A percentile compares a stretch with the other conserved stretches of the same genome.
Evolutionary conservation across 2,888 invertebrate genomes (phyloP).

Genomic region (Hirudinaria manillensis): DNA sequence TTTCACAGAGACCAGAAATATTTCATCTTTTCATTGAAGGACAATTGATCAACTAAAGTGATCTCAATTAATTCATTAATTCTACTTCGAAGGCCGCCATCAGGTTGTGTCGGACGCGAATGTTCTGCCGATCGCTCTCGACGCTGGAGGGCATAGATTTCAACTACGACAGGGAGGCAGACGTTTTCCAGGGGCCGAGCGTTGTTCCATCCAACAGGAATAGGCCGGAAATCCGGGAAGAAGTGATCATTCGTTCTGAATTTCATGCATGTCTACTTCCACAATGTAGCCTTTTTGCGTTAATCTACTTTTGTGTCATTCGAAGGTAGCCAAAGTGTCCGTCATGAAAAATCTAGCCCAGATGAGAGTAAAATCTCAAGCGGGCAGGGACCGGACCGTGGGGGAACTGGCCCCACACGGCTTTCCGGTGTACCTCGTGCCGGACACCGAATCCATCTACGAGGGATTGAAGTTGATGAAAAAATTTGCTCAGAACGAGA

Average conservation of each 20-base stretch:
- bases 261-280: background rate
- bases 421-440: slow-evolving; percentile 78
- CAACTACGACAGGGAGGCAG: slow-evolving; percentile 58
- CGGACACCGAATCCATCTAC: slow-evolving; percentile 75
- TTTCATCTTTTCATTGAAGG: no score
- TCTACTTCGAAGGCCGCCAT: slow-evolving; percentile 60
- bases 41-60: background rate
- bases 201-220: slow-evolving; percentile 11
- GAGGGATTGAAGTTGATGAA: slow-evolving; percentile 72
- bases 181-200: slow-evolving; percentile 49
- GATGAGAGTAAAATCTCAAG: slow-evolving; percentile 65
- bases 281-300: background rate
- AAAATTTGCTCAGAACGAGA: slow-evolving; percentile 72
- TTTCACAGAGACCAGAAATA: no score
- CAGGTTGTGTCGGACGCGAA: slow-evolving; percentile 70
- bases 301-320: background rate
- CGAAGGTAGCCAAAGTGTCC: slow-evolving; percentile 50
- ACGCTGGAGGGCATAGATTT: slow-evolving; percentile 66
- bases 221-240: background rate
- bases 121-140: slow-evolving; percentile 69
- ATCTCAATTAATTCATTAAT: background rate
- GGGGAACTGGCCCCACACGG: slow-evolving; percentile 32
- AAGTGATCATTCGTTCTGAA: background rate
- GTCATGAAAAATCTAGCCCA: slow-evolving; percentile 79
- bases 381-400: background rate